Evolutionary conservation across 2,113 vertebrate genomes (phyloP).

Genomic region (Tylochromis polylepis): DNA sequence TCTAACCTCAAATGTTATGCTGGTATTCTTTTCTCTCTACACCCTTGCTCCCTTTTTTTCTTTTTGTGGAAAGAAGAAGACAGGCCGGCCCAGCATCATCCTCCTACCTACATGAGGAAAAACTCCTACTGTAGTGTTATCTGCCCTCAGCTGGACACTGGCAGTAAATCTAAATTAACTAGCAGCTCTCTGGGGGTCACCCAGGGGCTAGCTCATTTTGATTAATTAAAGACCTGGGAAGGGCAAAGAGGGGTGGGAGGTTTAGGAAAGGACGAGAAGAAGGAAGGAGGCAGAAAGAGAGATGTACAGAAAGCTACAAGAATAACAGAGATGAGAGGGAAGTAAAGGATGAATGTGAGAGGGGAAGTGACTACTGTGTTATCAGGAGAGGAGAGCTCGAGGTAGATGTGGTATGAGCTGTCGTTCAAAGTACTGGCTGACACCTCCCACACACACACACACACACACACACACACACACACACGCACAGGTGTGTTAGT

Average conservation of each 20-base stretch:
- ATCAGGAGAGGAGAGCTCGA: slow-evolving; percentile 38
- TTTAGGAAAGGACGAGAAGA: background rate
- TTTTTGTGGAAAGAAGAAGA: background rate
- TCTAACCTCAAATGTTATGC: background rate
- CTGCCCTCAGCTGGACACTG: slow-evolving; percentile 60
- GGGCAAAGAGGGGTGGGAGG: background rate
- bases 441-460: background rate
- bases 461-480: background rate
- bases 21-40: background rate
- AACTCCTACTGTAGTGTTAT: slow-evolving; percentile 66
- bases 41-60: background rate
- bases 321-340: background rate
- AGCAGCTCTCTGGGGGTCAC: slow-evolving; percentile 70
- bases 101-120: slow-evolving; percentile 47
- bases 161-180: slow-evolving; percentile 81
- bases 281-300: background rate
- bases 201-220: slow-evolving; percentile 62
- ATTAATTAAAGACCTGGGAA: slow-evolving; percentile 70
- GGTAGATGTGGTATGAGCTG: slow-evolving; percentile 29
- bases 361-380: slow-evolving; percentile 30
- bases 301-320: background rate
- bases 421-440: slow-evolving; percentile 15
- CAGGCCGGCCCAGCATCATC: background rate
- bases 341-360: background rate
- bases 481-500: no score